phyloP scores from a whole-genome alignment of 2,888 invertebrate genomes.

The Apamea sordens region DNA sequence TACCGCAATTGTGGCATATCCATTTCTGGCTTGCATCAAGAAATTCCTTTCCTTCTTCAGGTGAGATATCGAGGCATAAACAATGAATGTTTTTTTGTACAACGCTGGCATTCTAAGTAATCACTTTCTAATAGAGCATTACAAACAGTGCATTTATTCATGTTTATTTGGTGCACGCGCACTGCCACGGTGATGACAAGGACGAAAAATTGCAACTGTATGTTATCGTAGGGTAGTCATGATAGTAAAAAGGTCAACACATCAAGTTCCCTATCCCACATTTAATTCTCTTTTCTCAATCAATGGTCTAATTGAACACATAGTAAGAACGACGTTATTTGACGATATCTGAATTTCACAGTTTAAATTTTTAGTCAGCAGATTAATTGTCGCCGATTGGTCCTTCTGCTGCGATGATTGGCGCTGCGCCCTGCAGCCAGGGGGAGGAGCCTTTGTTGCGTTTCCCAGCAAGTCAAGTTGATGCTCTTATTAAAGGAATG shows the following conservation, averaged over 20 bases:
- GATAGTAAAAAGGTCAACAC: no score
- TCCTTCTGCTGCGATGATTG: no score
- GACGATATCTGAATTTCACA: not conserved
- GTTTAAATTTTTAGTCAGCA: no score
- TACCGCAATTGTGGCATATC: constrained; percentile 1
- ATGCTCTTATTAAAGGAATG: no score
- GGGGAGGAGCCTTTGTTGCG: no score
- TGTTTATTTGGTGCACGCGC: no score
- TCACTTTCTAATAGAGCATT: not conserved
- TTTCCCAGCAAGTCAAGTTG: no score
- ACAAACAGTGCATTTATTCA: constrained; percentile 1
- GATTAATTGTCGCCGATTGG: no score
- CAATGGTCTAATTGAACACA: not conserved
- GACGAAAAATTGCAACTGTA: no score
- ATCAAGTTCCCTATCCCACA: not conserved
- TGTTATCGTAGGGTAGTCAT: no score
- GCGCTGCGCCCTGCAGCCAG: no score
- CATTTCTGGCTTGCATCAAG: not conserved
- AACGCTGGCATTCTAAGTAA: not conserved
- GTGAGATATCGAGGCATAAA: not conserved
- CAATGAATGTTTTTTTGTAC: not conserved
- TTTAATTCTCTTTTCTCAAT: not conserved
- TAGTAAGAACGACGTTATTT: not conserved
- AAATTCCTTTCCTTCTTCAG: not conserved
- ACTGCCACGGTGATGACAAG: no score